Evolutionary conservation across 2,888 invertebrate species (phyloP).

Genomic region (Pandemis cinnamomeana): DNA sequence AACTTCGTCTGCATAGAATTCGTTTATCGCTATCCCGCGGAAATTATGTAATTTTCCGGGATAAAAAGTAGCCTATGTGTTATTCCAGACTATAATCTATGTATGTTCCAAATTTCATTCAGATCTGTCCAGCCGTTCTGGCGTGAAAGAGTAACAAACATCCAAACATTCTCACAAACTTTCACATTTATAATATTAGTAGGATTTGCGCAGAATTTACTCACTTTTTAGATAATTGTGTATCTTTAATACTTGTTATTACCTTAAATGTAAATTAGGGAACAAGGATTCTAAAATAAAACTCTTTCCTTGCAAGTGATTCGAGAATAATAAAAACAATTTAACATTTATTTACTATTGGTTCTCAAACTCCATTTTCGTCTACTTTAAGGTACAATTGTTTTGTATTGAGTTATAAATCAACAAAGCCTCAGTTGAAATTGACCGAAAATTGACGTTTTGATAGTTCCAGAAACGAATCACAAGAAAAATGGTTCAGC

Average conservation of each 20-base stretch:
- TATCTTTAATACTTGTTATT: neutral
- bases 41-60: too few relatives aligned
- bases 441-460: slow-evolving; percentile 55
- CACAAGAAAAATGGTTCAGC: neutral
- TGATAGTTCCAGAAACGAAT: slow-evolving; percentile 5
- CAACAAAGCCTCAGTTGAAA: slow-evolving; percentile 73
- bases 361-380: slow-evolving; percentile 76
- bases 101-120: too few relatives aligned
- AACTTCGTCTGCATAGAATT: too few relatives aligned
- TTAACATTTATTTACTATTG: slow-evolving; percentile 83
- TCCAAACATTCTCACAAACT: too few relatives aligned
- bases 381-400: slow-evolving; percentile 81
- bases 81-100: too few relatives aligned
- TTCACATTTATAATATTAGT: too few relatives aligned
- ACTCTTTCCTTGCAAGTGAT: slow-evolving; percentile 81
- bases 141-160: too few relatives aligned
- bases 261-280: neutral
- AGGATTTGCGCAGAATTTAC: too few relatives aligned
- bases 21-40: too few relatives aligned
- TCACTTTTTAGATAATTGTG: too few relatives aligned
- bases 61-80: too few relatives aligned
- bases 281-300: slow-evolving; percentile 57
- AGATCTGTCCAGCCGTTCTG: too few relatives aligned
- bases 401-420: slow-evolving; percentile 77
- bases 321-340: slow-evolving; percentile 83